A percentile compares a stretch with the other conserved stretches of the same genome.
These are phyloP conservation scores for Coracopsis vasa DNA, from an alignment of 2,113 vertebrate species.

Conservation along the genomic window DNA sequence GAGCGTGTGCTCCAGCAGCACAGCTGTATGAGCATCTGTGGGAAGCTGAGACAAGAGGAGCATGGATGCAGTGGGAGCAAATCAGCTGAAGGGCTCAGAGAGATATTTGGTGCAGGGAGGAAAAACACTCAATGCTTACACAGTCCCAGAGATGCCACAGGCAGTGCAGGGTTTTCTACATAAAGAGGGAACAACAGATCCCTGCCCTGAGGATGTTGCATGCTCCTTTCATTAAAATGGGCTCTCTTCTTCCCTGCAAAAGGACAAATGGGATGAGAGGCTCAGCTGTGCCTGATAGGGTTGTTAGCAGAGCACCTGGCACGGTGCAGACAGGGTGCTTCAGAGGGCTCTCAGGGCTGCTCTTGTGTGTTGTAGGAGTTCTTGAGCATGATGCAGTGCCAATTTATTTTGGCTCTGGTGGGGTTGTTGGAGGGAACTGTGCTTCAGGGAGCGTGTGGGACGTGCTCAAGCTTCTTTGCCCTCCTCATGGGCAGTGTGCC, in stretches of 20 bases:
- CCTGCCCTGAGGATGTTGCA: slow-evolving; percentile 6
- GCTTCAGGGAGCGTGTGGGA: slow-evolving; percentile 47
- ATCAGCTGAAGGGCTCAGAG: background rate
- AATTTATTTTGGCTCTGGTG: slow-evolving; percentile 52
- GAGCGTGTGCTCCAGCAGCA: background rate
- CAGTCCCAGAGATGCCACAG: background rate
- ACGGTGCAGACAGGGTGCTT: background rate
- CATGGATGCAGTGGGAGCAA: background rate
- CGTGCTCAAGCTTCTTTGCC: slow-evolving; percentile 9
- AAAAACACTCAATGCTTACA: background rate
- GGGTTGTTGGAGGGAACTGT: background rate
- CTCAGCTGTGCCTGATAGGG: background rate
- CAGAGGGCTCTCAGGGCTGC: background rate
- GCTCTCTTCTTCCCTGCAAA: background rate
- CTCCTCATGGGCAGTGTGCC: background rate
- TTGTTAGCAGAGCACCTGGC: slow-evolving; percentile 1
- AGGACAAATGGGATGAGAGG: background rate
- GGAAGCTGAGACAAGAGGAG: background rate
- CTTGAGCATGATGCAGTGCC: background rate
- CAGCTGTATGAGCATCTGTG: background rate
- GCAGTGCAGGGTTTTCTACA: background rate
- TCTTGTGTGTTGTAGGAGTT: background rate
- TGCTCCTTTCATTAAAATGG: slow-evolving; percentile 11
- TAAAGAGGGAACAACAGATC: slow-evolving; percentile 1
- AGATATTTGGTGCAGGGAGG: background rate